A percentile compares a stretch with the other conserved stretches of the same genome.
Evolutionary conservation across 37 sponge, comb jelly and placozoan species (phyloP).

Genomic region (Cladorhizidae sp.): DNA sequence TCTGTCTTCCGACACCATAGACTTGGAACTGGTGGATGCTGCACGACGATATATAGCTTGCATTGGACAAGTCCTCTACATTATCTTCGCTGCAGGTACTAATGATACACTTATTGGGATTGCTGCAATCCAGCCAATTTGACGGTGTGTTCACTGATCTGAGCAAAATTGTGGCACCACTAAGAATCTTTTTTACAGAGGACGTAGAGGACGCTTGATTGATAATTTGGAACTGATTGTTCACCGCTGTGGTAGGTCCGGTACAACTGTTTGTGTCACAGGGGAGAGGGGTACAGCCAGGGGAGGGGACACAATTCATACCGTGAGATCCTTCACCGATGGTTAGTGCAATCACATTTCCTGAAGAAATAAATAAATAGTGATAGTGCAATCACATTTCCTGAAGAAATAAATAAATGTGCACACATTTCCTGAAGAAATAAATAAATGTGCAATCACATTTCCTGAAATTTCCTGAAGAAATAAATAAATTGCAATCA

Average conservation of each 20-base stretch:
- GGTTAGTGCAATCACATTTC: conserved; percentile 14
- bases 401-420: neutral
- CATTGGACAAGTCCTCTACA: neutral
- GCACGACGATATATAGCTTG: conserved; percentile 5
- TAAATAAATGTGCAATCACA: neutral
- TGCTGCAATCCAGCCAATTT: conserved; percentile 23
- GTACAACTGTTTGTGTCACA: neutral
- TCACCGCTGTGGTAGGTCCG: neutral
- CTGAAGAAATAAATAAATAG: neutral
- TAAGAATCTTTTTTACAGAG: neutral
- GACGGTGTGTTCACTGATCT: conserved; percentile 1
- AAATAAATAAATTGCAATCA: conserved; percentile 1
- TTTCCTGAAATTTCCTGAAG: neutral
- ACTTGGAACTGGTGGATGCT: conserved; percentile 8
- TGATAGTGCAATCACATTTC: neutral
- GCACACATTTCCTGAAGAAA: neutral
- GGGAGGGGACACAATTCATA: neutral
- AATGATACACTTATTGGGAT: neutral
- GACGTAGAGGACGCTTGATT: neutral
- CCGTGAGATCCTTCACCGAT: neutral
- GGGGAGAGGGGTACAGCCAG: neutral
- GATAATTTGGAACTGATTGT: conserved; percentile 8
- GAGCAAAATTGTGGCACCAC: conserved; percentile 7
- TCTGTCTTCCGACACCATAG: neutral
- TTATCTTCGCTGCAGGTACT: neutral